These are phyloP conservation scores for Xiphorhynchus erythropygius DNA, from an alignment of 2,797 vertebrate genomes.

Conservation along the genomic window DNA sequence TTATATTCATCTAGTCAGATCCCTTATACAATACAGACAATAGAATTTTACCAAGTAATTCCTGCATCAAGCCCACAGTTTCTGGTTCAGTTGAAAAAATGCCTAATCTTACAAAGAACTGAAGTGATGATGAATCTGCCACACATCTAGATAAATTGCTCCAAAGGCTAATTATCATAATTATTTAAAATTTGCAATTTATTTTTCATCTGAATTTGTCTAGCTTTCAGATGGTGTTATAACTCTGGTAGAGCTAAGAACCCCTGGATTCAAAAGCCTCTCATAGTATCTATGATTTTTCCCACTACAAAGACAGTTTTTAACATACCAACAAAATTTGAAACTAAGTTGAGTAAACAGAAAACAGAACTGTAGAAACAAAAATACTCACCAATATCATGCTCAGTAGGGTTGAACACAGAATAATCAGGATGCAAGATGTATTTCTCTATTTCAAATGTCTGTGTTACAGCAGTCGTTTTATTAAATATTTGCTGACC, in stretches of 20 bases:
- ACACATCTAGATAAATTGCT: slow-evolving; percentile 28
- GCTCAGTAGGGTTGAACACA: slow-evolving; percentile 84
- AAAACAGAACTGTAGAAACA: not conserved
- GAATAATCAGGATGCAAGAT: slow-evolving; percentile 84
- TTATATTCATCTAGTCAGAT: slow-evolving; percentile 55
- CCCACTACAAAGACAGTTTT: not conserved
- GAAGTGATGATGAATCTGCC: slow-evolving; percentile 50
- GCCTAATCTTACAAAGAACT: slow-evolving; percentile 34
- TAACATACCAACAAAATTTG: not conserved
- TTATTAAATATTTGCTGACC: slow-evolving; percentile 90
- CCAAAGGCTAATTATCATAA: slow-evolving; percentile 44
- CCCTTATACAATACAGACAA: slow-evolving; percentile 36
- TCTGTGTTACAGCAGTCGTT: slow-evolving; percentile 82
- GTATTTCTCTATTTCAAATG: slow-evolving; percentile 86
- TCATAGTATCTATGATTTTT: not conserved
- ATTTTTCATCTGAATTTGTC: slow-evolving; percentile 55
- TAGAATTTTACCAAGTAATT: slow-evolving; percentile 46
- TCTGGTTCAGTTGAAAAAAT: slow-evolving; percentile 46
- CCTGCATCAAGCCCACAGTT: slow-evolving; percentile 56
- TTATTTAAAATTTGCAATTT: slow-evolving; percentile 56
- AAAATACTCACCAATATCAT: slow-evolving; percentile 90
- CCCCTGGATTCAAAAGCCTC: not conserved
- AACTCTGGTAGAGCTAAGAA: not conserved
- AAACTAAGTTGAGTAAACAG: not conserved
- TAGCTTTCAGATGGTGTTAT: slow-evolving; percentile 22